Percentiles rank a stretch among this genome's conserved stretches.
Evolutionary conservation across 2,797 vertebrate species (phyloP).

Genomic region (Chanos chanos): DNA sequence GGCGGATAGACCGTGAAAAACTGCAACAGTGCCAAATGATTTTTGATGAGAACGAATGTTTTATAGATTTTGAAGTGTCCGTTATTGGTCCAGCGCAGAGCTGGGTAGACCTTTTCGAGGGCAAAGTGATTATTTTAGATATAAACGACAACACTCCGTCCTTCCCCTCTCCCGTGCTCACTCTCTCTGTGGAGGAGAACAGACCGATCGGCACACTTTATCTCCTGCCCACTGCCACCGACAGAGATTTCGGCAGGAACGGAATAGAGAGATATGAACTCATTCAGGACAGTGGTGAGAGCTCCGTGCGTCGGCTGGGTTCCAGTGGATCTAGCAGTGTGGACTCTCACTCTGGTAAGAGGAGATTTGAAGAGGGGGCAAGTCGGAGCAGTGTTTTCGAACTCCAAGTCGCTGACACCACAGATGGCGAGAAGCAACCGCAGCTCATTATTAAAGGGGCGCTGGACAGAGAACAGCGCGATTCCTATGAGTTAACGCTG

Average conservation of each 20-base stretch:
- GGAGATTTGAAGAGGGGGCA: slow-evolving; percentile 73
- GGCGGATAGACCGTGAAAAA: slow-evolving; percentile 96
- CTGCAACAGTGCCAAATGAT: slow-evolving; percentile 99
- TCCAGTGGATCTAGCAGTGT: slow-evolving; percentile 45
- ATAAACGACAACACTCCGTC: slow-evolving; percentile 98
- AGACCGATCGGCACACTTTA: slow-evolving; percentile 96
- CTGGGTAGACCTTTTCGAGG: slow-evolving; percentile 97
- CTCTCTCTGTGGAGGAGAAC: slow-evolving; percentile 97
- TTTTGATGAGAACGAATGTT: slow-evolving; percentile 97
- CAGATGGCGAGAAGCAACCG: slow-evolving; percentile 95
- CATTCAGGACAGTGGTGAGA: slow-evolving; percentile 86
- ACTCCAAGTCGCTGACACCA: slow-evolving; percentile 94
- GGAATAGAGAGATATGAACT: slow-evolving; percentile 97
- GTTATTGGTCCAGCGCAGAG: slow-evolving; percentile 98
- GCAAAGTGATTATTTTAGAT: slow-evolving; percentile 92
- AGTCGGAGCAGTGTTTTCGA: slow-evolving; percentile 91
- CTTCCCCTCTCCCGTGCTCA: slow-evolving; percentile 94
- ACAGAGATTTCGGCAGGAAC: slow-evolving; percentile 94
- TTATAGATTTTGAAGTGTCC: slow-evolving; percentile 97
- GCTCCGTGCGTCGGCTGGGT: slow-evolving; percentile 66
- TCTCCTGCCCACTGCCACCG: slow-evolving; percentile 93
- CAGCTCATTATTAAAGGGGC: slow-evolving; percentile 97
- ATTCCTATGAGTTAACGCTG: slow-evolving; percentile 95
- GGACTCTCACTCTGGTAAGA: slow-evolving; percentile 72
- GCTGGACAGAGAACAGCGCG: slow-evolving; percentile 91